These are phyloP conservation scores for Montifringilla adamsi DNA, from an alignment of 2,113 vertebrate genomes.

Conservation along the genomic window DNA sequence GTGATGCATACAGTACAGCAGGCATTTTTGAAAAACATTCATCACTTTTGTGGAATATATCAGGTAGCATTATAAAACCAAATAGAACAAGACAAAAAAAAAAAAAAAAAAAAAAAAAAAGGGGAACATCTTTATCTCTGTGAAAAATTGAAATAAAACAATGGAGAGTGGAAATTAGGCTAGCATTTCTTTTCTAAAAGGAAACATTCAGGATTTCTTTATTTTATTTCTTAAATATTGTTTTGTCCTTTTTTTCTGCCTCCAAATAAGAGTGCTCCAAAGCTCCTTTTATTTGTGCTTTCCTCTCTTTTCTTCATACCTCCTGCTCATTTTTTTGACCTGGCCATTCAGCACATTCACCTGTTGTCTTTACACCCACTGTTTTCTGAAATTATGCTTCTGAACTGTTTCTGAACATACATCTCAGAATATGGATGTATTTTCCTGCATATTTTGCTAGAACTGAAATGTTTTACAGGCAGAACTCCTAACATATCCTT, in stretches of 20 bases:
- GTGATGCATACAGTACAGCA: neutral
- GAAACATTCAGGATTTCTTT: neutral
- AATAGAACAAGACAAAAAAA: neutral
- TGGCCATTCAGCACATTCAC: neutral
- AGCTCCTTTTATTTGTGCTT: neutral
- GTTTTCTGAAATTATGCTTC: neutral
- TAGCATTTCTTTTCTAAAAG: neutral
- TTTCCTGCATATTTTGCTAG: neutral
- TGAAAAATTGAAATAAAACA: neutral
- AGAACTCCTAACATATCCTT: neutral
- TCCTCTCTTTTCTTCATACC: neutral
- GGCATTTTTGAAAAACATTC: neutral
- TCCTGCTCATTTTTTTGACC: neutral
- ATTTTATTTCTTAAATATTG: neutral
- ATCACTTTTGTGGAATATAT: neutral
- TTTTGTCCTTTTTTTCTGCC: neutral
- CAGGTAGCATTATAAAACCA: neutral
- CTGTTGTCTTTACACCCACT: neutral
- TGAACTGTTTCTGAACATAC: neutral
- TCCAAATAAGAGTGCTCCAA: neutral
- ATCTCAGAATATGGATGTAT: neutral
- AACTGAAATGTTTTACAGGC: neutral
- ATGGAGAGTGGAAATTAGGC: neutral
- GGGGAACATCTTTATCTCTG: neutral
- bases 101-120: neutral